These are phyloP conservation scores for Meloidogyne floridensis DNA, from an alignment of 1,140 invertebrate species.

Conservation along the genomic window DNA sequence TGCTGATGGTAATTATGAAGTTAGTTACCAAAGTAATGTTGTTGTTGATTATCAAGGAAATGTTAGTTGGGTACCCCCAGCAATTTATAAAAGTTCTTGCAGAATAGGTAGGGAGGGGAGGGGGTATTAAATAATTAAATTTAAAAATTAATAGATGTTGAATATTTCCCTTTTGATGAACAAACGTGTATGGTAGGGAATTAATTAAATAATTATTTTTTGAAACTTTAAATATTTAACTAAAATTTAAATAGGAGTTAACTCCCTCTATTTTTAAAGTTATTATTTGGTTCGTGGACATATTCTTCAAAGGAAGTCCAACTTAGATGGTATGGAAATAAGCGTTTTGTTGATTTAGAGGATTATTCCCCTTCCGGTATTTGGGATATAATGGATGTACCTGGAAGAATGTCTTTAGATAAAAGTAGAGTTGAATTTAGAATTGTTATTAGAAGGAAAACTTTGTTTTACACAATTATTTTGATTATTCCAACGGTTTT, in stretches of 20 bases:
- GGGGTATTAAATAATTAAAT: background rate
- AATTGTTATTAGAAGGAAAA: slow-evolving; percentile 75
- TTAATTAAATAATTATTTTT: background rate
- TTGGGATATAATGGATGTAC: slow-evolving; percentile 97
- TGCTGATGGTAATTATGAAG: slow-evolving; percentile 96
- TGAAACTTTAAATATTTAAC: too few species aligned
- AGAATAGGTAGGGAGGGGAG: slow-evolving; percentile 28
- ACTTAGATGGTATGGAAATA: slow-evolving; percentile 41
- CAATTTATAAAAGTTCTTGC: slow-evolving; percentile 80
- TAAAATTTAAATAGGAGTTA: background rate
- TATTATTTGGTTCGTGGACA: slow-evolving; percentile 74
- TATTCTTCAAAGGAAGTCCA: slow-evolving; percentile 42
- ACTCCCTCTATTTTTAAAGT: slow-evolving; percentile 68
- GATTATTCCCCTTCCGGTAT: slow-evolving; percentile 95
- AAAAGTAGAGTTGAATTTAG: slow-evolving; percentile 61
- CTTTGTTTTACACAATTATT: slow-evolving; percentile 95
- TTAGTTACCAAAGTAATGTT: slow-evolving; percentile 77
- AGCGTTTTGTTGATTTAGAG: slow-evolving; percentile 43
- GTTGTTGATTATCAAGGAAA: slow-evolving; percentile 79
- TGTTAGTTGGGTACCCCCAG: slow-evolving; percentile 75
- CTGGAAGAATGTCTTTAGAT: slow-evolving; percentile 73
- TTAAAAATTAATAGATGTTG: slow-evolving; percentile 75
- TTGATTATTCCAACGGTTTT: slow-evolving; percentile 96
- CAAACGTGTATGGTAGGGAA: slow-evolving; percentile 79
- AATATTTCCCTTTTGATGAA: slow-evolving; percentile 70